Conservation (phyloP, 2,113 vertebrate species). For the Zonotrichia leucophrys region DNA sequence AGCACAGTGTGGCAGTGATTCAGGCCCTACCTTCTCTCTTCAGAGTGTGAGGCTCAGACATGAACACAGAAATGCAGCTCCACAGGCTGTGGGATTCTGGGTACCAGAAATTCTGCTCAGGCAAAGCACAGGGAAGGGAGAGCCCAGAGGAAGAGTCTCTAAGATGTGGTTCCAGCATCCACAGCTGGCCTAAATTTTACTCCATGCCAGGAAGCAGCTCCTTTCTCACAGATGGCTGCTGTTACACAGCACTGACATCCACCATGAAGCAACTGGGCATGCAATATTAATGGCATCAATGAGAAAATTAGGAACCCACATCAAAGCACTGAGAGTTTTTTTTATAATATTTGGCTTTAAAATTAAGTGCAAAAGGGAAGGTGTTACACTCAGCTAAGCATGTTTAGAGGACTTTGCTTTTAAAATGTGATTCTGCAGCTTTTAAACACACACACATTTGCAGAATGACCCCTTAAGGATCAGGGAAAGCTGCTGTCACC, state of each 20-base stretch:
- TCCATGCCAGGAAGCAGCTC: conserved; percentile 8
- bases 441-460: neutral
- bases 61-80: neutral
- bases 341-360: neutral
- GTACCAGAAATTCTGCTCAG: neutral
- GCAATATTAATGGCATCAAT: conserved; percentile 41
- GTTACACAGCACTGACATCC: neutral
- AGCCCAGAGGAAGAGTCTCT: neutral
- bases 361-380: conserved; percentile 4
- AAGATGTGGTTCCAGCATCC: neutral
- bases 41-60: neutral
- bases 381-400: neutral
- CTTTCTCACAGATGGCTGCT: conserved; percentile 28
- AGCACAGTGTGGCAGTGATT: neutral
- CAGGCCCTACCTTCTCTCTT: neutral
- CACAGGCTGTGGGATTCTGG: neutral
- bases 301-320: conserved; percentile 42
- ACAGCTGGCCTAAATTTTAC: conserved; percentile 38
- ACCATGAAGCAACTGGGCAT: neutral
- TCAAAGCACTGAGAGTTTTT: conserved; percentile 20
- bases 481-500: neutral
- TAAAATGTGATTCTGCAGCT: neutral
- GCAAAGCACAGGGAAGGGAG: neutral
- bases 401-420: neutral
- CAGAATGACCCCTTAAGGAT: neutral